Evolutionary conservation across 2,113 vertebrate species (phyloP).

Genomic region (Boulengeromyrus knoepffleri): DNA sequence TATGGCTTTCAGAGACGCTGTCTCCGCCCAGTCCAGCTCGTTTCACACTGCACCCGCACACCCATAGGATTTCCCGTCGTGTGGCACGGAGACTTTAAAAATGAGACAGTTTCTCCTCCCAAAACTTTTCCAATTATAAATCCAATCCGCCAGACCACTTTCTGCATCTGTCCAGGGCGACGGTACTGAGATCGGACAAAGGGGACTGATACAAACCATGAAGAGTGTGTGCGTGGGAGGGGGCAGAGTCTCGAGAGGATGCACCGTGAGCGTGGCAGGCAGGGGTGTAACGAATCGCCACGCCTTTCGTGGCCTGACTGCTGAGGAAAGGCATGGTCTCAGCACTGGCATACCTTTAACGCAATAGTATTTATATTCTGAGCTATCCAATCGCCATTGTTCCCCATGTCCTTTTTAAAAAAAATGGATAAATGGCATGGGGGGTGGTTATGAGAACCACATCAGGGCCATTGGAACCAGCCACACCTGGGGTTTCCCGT

Average conservation of each 20-base stretch:
- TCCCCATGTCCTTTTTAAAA: neutral
- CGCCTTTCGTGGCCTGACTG: neutral
- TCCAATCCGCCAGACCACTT: neutral
- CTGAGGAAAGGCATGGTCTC: neutral
- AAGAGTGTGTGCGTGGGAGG: neutral
- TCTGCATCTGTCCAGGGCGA: neutral
- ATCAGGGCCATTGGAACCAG: neutral
- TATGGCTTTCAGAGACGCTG: constrained; percentile 47
- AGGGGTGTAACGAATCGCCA: neutral
- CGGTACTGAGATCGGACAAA: neutral
- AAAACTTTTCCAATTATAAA: constrained; percentile 6
- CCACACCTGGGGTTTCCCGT: neutral
- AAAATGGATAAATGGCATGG: neutral
- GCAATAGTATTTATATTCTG: neutral
- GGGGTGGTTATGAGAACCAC: neutral
- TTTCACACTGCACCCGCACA: constrained; percentile 43
- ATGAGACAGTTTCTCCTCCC: neutral
- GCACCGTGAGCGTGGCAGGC: neutral
- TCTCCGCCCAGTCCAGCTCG: constrained; percentile 41
- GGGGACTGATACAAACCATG: neutral
- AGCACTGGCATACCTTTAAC: neutral
- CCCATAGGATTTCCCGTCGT: constrained; percentile 44
- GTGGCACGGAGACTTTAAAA: constrained; percentile 33
- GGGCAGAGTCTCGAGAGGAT: neutral
- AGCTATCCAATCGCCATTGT: neutral